Evolutionary conservation across 1,140 invertebrate genomes (phyloP).

Genomic region (Camponotus floridanus): DNA sequence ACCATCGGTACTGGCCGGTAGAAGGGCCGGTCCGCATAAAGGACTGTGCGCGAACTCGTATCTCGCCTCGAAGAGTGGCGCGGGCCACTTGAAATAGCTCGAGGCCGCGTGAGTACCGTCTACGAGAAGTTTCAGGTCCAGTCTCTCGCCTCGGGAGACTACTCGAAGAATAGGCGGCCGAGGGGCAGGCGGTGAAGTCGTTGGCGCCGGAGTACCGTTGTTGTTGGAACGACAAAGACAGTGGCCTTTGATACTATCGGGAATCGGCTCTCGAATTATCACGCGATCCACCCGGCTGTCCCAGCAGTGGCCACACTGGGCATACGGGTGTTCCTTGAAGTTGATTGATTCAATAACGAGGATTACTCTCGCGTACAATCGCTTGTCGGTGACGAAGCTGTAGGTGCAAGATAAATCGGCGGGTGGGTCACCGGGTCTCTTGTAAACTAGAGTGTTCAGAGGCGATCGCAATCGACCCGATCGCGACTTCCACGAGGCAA

Average conservation of each 20-base stretch:
- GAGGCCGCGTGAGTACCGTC: slow-evolving; percentile 93
- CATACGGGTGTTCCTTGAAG: slow-evolving; percentile 92
- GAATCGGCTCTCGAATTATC: slow-evolving; percentile 88
- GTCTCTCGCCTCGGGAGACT: slow-evolving; percentile 91
- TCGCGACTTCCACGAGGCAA: slow-evolving; percentile 91
- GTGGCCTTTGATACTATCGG: slow-evolving; percentile 81
- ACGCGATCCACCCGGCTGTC: slow-evolving; percentile 91
- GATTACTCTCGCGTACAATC: slow-evolving; percentile 93
- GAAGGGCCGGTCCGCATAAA: slow-evolving; percentile 92
- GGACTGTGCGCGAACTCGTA: slow-evolving; percentile 96
- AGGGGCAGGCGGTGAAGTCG: background rate
- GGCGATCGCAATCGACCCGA: slow-evolving; percentile 92
- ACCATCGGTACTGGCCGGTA: slow-evolving; percentile 92
- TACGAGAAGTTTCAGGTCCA: slow-evolving; percentile 92
- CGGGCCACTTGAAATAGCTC: slow-evolving; percentile 94
- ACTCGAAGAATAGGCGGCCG: slow-evolving; percentile 85
- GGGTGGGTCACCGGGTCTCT: slow-evolving; percentile 88
- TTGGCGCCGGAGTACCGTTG: slow-evolving; percentile 79
- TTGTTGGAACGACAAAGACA: slow-evolving; percentile 87
- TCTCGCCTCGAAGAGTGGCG: slow-evolving; percentile 93
- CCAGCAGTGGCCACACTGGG: slow-evolving; percentile 93
- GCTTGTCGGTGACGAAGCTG: slow-evolving; percentile 92
- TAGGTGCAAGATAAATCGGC: slow-evolving; percentile 93
- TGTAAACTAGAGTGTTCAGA: slow-evolving; percentile 94
- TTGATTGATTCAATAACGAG: slow-evolving; percentile 90